Evolutionary conservation across 2,797 vertebrate species (phyloP).

Genomic region (Amazona finschi): DNA sequence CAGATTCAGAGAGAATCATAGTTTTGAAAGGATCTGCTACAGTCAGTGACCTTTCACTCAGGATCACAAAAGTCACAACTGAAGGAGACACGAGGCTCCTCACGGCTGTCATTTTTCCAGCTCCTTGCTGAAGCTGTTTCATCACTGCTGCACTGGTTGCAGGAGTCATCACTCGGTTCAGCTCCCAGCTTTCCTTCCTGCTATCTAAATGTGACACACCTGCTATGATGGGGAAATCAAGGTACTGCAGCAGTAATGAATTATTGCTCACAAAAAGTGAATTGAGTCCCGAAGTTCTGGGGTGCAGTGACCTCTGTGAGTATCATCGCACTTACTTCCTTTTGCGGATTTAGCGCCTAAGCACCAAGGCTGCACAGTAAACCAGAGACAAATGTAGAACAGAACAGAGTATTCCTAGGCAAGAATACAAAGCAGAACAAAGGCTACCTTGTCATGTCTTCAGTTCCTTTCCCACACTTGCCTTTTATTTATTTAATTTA

Average conservation of each 20-base stretch:
- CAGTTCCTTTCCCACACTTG: neutral
- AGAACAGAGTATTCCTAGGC: neutral
- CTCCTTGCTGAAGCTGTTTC: neutral
- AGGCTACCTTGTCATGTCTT: neutral
- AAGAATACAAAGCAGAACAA: constrained; percentile 32
- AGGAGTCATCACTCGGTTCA: neutral
- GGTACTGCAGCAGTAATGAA: neutral
- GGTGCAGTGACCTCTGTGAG: constrained; percentile 31
- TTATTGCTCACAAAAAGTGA: neutral
- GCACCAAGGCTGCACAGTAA: neutral
- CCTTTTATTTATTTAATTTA: neutral
- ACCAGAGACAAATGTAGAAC: constrained; percentile 30
- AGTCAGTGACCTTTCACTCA: accelerated
- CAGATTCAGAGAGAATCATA: neutral
- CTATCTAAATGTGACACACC: accelerated
- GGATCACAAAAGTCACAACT: neutral
- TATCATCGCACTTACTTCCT: neutral
- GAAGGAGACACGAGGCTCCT: neutral
- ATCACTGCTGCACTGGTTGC: neutral
- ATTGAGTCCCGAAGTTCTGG: accelerated
- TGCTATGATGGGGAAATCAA: neutral
- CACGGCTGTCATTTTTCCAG: neutral
- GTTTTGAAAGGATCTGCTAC: neutral
- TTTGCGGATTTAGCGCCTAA: neutral
- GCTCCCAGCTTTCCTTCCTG: neutral